Evolutionary conservation across 2,113 vertebrate genomes (phyloP).

Genomic region (Raja brachyura): DNA sequence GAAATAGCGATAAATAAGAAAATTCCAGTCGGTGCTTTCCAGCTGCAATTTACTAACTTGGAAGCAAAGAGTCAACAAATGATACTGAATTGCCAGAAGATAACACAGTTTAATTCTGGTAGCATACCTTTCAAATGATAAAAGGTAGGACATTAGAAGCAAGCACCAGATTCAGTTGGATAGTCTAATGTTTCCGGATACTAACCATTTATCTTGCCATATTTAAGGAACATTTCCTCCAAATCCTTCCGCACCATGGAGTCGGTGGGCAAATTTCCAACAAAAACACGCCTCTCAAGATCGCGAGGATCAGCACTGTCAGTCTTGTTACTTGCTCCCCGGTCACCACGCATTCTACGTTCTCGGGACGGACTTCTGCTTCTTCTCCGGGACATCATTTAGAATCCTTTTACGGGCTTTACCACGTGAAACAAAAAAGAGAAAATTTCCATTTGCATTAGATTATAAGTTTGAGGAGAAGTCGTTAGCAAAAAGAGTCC

Average conservation of each 20-base stretch:
- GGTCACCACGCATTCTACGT: slow-evolving; percentile 44
- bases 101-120: slow-evolving; percentile 2
- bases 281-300: slow-evolving; percentile 82
- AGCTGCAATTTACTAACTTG: slow-evolving; percentile 41
- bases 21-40: background rate
- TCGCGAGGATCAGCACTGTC: slow-evolving; percentile 73
- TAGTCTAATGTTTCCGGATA: slow-evolving; percentile 48
- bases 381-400: slow-evolving; percentile 73
- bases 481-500: background rate
- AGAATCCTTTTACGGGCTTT: slow-evolving; percentile 50
- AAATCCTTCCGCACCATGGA: slow-evolving; percentile 78
- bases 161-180: slow-evolving; percentile 21
- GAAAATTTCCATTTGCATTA: slow-evolving; percentile 48
- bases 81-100: slow-evolving; percentile 44
- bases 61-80: slow-evolving; percentile 48
- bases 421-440: slow-evolving; percentile 51
- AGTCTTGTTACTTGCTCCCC: slow-evolving; percentile 49
- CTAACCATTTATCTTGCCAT: slow-evolving; percentile 77
- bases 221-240: slow-evolving; percentile 71
- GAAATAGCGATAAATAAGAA: background rate
- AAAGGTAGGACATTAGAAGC: slow-evolving; percentile 36
- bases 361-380: slow-evolving; percentile 62
- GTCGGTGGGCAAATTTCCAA: slow-evolving; percentile 79
- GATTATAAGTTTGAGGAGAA: background rate
- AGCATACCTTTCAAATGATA: slow-evolving; percentile 17